Evolutionary conservation across 2,888 invertebrate genomes (phyloP), one percentile per base, ranked within the genome.

Genomic region (Diachrysia chrysitis): DNA sequence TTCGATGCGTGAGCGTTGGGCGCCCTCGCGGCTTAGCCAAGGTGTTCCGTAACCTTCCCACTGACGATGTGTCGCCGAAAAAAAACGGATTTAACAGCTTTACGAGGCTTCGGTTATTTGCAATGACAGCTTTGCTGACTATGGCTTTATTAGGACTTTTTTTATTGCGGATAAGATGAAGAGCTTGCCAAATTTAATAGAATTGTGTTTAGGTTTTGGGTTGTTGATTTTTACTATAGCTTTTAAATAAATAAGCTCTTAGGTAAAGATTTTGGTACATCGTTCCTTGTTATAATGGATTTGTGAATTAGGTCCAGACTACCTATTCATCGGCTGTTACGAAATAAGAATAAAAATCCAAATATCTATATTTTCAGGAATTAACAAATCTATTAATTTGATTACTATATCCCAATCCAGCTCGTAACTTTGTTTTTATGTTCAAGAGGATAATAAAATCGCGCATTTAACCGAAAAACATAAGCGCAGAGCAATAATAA

Each of bases 1-100:
- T 89, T 89, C 85, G 88, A 89, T 90, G 90, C 93, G 92, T 92
- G 92, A 88, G 86, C 85, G 84, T 72, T 72, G 81, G 78, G 83
- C 83, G 78, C 84, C 85, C 84, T 69, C 56, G 73, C 62, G 88
- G 91, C 90, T 93, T 91, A 92, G 78, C 80, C 64, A 78, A 76
- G 76, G 76, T 76, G 69, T 68, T 82, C 84, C 78, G 80, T 75
- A 79, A 78, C 81, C 80, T 85, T 86, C 81, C 81, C 78, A 83
- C 82, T 81, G 87, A 83, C 85, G 87, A 85, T 84, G 85, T 84
- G 86, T 84, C 84, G 81, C 78, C 75, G 79, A 85, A 88, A 89
- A n/a, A 37, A 90, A 89, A 83, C 74, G 83, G 86, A 83, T 87
- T 87, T 84, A 83, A 82, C 81, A 83, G 87, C 75, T 88, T 85